Evolutionary conservation across 2,797 vertebrate genomes (phyloP).

Genomic region (Propithecus perrieri): DNA sequence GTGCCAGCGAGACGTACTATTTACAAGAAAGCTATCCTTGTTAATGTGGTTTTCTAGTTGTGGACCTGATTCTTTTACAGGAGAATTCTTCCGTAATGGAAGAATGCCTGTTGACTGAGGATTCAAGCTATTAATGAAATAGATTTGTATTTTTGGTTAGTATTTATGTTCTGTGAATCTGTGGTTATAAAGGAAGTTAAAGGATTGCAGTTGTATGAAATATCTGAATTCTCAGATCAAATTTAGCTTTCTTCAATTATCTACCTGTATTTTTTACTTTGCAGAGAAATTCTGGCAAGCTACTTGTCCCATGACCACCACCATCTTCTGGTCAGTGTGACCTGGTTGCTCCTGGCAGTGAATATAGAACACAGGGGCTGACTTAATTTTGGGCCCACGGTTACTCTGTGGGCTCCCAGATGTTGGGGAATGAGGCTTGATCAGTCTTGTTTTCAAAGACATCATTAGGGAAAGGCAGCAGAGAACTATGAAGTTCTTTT

Average conservation of each 20-base stretch:
- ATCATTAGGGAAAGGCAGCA: not conserved
- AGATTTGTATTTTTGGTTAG: not conserved
- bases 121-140: not conserved
- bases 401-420: not conserved
- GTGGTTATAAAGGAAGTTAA: not conserved
- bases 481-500: not conserved
- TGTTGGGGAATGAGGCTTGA: not conserved
- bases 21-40: not conserved
- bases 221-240: not conserved
- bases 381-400: not conserved
- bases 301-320: not conserved
- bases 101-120: not conserved
- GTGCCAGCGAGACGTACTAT: not conserved
- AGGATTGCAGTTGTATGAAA: not conserved
- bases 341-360: not conserved
- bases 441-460: not conserved
- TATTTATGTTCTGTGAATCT: not conserved
- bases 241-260: not conserved
- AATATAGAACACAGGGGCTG: fast-evolving
- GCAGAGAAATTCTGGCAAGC: not conserved
- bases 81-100: not conserved
- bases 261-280: not conserved
- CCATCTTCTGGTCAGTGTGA: not conserved
- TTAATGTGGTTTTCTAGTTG: not conserved
- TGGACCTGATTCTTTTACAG: not conserved